Conservation (phyloP, 2,113 vertebrate genomes). For the Beaufortia kweichowensis region DNA sequence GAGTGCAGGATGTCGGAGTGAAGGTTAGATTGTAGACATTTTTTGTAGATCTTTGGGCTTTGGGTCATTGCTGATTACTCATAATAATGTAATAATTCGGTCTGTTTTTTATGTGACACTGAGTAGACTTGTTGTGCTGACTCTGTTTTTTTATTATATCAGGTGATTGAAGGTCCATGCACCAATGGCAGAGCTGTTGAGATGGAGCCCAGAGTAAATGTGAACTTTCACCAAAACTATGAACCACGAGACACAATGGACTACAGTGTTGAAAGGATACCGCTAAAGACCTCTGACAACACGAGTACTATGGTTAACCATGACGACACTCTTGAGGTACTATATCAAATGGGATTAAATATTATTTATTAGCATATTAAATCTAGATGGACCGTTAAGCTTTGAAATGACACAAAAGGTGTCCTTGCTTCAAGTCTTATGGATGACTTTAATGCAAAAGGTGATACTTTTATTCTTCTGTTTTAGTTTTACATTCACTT, state of each 20-base stretch:
- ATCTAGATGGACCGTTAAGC: too few species aligned
- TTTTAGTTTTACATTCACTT: too few species aligned
- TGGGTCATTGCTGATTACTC: neutral
- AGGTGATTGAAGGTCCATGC: conserved; percentile 83
- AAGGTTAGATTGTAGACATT: conserved; percentile 75
- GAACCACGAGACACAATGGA: conserved; percentile 74
- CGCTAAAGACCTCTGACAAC: conserved; percentile 78
- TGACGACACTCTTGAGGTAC: conserved; percentile 89
- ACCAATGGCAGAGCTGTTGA: conserved; percentile 80
- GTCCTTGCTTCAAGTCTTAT: too few species aligned
- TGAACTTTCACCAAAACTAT: conserved; percentile 70
- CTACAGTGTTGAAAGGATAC: conserved; percentile 69
- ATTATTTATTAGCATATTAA: neutral
- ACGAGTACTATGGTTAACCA: conserved; percentile 75
- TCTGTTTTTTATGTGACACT: neutral
- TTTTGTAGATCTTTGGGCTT: neutral
- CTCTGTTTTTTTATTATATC: conserved; percentile 12
- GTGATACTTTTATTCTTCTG: too few species aligned
- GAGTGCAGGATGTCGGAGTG: conserved; percentile 84
- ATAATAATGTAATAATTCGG: neutral
- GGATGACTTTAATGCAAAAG: too few species aligned
- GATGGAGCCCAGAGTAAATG: conserved; percentile 70
- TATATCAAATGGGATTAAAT: too few species aligned
- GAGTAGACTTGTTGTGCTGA: neutral
- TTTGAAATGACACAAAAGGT: too few species aligned